Percentiles rank a stretch among this genome's conserved stretches.
Evolutionary conservation across 2,888 invertebrate genomes (phyloP).

Genomic region (Noctua comes): DNA sequence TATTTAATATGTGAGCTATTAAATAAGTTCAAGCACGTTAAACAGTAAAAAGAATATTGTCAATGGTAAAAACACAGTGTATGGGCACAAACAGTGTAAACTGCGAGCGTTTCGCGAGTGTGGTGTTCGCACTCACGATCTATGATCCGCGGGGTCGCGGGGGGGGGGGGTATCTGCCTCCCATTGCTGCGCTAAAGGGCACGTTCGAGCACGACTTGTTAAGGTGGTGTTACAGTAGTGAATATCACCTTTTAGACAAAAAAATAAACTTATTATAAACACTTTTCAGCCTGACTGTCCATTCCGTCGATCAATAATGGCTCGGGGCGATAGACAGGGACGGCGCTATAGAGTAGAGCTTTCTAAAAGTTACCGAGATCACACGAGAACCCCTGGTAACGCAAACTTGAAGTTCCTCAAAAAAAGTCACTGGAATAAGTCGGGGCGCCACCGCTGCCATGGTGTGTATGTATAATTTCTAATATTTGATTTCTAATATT

Average conservation of each 20-base stretch:
- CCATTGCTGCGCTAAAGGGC: too few species aligned
- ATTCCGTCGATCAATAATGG: constrained; percentile 5
- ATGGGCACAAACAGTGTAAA: too few species aligned
- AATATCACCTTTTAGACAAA: background rate
- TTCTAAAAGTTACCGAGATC: background rate
- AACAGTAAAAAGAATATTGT: background rate
- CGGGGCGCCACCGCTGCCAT: background rate
- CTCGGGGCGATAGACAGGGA: constrained; percentile 7
- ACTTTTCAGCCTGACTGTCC: background rate
- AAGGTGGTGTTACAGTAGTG: too few species aligned
- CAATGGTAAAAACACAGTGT: background rate
- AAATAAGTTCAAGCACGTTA: background rate
- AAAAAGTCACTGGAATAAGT: background rate
- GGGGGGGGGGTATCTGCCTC: too few species aligned
- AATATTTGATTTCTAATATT: background rate
- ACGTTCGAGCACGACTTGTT: too few species aligned
- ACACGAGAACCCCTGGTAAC: background rate
- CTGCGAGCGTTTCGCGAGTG: too few species aligned
- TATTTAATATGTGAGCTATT: background rate
- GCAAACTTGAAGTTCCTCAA: background rate
- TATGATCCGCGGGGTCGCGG: too few species aligned
- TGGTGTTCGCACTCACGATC: too few species aligned
- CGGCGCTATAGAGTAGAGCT: background rate
- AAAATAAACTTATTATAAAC: background rate
- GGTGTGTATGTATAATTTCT: background rate